Percentiles rank a stretch among this genome's conserved stretches.
phyloP scores from a whole-genome alignment of 2,888 invertebrate species.

The Lamellibrachia satsuma region DNA sequence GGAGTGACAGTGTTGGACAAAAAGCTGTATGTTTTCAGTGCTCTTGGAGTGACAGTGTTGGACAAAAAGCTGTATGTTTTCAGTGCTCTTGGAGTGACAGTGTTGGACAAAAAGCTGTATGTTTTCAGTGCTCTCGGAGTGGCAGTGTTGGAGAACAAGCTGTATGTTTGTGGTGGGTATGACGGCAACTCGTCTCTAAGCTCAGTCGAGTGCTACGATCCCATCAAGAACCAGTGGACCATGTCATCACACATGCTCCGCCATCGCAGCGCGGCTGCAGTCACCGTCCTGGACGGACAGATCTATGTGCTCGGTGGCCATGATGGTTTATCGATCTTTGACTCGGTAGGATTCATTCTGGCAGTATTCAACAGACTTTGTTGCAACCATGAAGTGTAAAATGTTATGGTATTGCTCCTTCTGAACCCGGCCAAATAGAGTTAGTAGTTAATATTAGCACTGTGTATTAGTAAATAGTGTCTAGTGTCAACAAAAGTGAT shows the following conservation, averaged over 20 bases:
- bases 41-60: no score
- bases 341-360: slow-evolving; percentile 72
- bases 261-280: slow-evolving; percentile 78
- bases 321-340: slow-evolving; percentile 86
- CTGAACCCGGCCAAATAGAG: neutral
- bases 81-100: neutral
- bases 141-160: slow-evolving; percentile 56
- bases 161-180: slow-evolving; percentile 65
- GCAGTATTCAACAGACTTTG: neutral
- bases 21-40: no score
- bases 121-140: slow-evolving; percentile 62
- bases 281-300: slow-evolving; percentile 76
- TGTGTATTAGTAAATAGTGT: neutral
- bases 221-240: slow-evolving; percentile 71
- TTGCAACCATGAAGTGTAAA: neutral
- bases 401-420: neutral
- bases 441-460: neutral
- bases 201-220: slow-evolving; percentile 62
- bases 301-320: slow-evolving; percentile 87
- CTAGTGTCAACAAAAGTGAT: neutral
- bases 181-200: slow-evolving; percentile 63
- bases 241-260: slow-evolving; percentile 79
- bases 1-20: no score
- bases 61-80: no score
- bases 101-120: neutral